phyloP scores from a whole-genome alignment of 1,140 invertebrate species.

The Stegodyphus mimosarum region DNA sequence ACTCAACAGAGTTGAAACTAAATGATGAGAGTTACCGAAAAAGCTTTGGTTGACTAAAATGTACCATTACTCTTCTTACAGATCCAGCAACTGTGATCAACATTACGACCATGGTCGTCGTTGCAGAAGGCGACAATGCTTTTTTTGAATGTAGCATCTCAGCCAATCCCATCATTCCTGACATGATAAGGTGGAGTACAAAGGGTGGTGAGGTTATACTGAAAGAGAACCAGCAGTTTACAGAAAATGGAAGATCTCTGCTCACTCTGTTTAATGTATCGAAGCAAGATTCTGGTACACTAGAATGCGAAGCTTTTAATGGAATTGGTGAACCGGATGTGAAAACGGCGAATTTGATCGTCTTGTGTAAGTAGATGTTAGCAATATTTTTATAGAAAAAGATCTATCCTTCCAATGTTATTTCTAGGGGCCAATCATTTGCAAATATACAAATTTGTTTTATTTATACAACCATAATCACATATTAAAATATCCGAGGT shows the following conservation, averaged over 20 bases:
- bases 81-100: constrained; percentile 85
- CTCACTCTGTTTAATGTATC: constrained; percentile 81
- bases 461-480: no score
- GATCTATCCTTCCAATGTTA: no score
- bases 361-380: constrained; percentile 78
- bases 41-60: background rate
- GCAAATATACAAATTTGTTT: no score
- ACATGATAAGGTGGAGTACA: constrained; percentile 88
- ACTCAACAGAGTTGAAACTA: no score
- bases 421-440: no score
- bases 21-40: no score
- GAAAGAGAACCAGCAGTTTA: constrained; percentile 76
- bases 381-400: no score
- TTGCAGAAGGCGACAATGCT: constrained; percentile 83
- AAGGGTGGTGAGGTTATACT: constrained; percentile 74
- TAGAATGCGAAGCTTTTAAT: constrained; percentile 91
- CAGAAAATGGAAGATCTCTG: constrained; percentile 77
- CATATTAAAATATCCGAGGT: no score
- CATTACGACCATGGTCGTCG: constrained; percentile 80
- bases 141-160: constrained; percentile 87
- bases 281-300: constrained; percentile 87
- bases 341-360: constrained; percentile 75
- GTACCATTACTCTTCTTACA: constrained; percentile 67
- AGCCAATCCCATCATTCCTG: constrained; percentile 84
- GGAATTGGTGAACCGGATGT: constrained; percentile 82